Evolutionary conservation across 2,113 vertebrate species (phyloP).

Genomic region (Hippopotamus amphibius): DNA sequence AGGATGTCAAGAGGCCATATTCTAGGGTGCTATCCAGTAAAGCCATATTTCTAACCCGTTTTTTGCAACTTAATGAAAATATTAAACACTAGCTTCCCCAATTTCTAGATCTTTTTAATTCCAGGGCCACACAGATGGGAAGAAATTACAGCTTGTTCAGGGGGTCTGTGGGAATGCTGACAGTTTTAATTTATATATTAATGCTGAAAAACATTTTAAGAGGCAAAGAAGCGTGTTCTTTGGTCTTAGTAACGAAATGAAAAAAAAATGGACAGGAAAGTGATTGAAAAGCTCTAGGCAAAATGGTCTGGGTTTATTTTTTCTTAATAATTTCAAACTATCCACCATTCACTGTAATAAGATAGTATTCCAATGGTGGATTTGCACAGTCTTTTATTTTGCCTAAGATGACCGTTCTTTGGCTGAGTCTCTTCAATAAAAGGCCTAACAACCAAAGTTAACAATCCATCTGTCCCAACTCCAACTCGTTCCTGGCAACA

Average conservation of each 20-base stretch:
- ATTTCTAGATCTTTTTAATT: constrained; percentile 64
- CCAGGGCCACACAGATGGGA: constrained; percentile 49
- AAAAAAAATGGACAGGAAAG: constrained; percentile 38
- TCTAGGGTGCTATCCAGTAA: background rate
- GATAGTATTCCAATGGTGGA: constrained; percentile 60
- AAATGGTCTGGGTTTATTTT: constrained; percentile 70
- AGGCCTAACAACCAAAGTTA: background rate
- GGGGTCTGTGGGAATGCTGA: constrained; percentile 59
- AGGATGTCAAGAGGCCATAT: background rate
- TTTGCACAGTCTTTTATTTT: constrained; percentile 75
- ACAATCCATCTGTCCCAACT: background rate
- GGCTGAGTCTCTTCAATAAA: background rate
- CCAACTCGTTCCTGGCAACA: constrained; percentile 23
- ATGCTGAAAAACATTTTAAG: constrained; percentile 72
- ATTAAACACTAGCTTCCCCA: constrained; percentile 62
- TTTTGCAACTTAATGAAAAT: constrained; percentile 65
- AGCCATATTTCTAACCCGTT: constrained; percentile 37
- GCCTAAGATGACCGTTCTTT: constrained; percentile 48
- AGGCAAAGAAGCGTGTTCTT: constrained; percentile 59
- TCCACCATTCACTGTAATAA: constrained; percentile 73
- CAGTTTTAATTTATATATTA: constrained; percentile 81
- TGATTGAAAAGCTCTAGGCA: constrained; percentile 40
- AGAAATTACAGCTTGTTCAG: constrained; percentile 64
- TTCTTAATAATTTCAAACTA: constrained; percentile 80
- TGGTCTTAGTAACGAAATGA: constrained; percentile 78